A percentile compares a stretch with the other conserved stretches of the same genome.
These are phyloP conservation scores for Pteromalus puparum DNA, from an alignment of 1,140 invertebrate species.

Conservation along the genomic window DNA sequence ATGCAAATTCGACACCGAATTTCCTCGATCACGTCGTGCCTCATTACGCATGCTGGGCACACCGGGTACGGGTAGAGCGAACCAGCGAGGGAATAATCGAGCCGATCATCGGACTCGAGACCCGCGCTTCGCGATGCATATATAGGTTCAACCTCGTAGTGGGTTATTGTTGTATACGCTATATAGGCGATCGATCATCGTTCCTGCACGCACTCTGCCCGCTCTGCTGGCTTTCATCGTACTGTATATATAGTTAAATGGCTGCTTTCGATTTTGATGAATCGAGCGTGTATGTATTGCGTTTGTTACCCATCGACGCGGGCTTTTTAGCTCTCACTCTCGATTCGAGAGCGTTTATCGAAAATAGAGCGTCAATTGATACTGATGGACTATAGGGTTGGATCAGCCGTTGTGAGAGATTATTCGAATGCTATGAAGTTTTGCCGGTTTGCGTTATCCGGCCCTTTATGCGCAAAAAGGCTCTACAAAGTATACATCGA, in stretches of 20 bases:
- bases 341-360: too few relatives aligned
- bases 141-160: background rate
- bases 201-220: slow-evolving; percentile 56
- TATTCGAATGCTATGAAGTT: too few relatives aligned
- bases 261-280: background rate
- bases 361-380: too few relatives aligned
- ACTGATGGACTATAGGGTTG: too few relatives aligned
- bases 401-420: too few relatives aligned
- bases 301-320: too few relatives aligned
- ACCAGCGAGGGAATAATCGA: slow-evolving; percentile 50
- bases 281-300: background rate
- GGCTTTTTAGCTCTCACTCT: too few relatives aligned
- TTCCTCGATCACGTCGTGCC: slow-evolving; percentile 58
- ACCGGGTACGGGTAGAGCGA: slow-evolving; percentile 38
- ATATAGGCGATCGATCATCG: slow-evolving; percentile 63
- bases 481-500: too few relatives aligned
- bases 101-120: slow-evolving; percentile 59
- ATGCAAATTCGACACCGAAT: slow-evolving; percentile 70
- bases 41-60: slow-evolving; percentile 68
- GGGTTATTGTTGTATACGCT: background rate
- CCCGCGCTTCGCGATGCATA: slow-evolving; percentile 57
- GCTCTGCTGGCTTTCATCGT: background rate
- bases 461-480: too few relatives aligned
- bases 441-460: too few relatives aligned
- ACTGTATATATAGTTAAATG: background rate